A percentile compares a stretch with the other conserved stretches of the same genome.
phyloP scores from a whole-genome alignment of 2,113 vertebrate genomes.

The Hystrix cristata region DNA sequence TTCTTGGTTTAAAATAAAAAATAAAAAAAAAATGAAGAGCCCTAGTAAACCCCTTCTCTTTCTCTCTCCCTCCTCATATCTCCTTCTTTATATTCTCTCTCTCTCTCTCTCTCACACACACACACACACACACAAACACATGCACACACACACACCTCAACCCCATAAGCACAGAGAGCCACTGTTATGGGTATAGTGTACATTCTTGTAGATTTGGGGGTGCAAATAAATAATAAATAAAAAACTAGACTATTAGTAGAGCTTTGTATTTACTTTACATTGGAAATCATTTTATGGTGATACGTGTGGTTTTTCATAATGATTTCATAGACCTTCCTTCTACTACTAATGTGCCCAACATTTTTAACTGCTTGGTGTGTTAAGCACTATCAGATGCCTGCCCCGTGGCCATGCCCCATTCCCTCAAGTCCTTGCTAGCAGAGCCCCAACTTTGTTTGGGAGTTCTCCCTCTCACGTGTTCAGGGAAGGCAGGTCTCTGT shows the following conservation, averaged over 20 bases:
- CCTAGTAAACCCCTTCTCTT: not conserved
- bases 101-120: not conserved
- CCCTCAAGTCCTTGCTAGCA: not conserved
- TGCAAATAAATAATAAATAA: not conserved
- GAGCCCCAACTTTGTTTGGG: not conserved
- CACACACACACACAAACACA: not conserved
- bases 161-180: not conserved
- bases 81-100: not conserved
- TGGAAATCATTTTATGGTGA: not conserved
- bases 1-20: no score
- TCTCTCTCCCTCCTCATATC: not conserved
- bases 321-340: constrained; percentile 4
- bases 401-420: no score
- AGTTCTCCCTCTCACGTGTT: not conserved
- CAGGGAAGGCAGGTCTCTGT: not conserved
- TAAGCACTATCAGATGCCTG: not conserved
- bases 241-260: not conserved
- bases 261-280: not conserved
- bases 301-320: not conserved
- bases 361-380: not conserved
- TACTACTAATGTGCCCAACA: not conserved
- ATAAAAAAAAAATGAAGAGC: not conserved
- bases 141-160: not conserved
- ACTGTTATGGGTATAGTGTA: not conserved
- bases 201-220: not conserved